These are phyloP conservation scores for Turnix velox DNA, from an alignment of 2,113 vertebrate genomes.

Conservation along the genomic window DNA sequence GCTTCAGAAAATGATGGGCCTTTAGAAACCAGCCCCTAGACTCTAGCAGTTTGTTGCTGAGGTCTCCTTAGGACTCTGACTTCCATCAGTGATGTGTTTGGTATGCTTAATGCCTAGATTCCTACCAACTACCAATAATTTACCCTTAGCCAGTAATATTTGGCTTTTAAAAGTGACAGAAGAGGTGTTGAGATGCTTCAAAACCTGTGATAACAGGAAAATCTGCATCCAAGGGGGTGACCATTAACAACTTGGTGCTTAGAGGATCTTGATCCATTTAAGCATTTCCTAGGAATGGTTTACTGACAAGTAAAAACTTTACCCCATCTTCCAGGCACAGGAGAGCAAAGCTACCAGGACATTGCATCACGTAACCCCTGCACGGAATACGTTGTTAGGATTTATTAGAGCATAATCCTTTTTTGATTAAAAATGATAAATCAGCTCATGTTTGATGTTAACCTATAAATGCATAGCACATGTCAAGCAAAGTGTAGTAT, in stretches of 20 bases:
- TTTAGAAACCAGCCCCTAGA: background rate
- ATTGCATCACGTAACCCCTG: constrained; percentile 12
- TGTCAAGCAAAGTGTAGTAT: background rate
- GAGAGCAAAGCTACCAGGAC: background rate
- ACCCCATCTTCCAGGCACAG: background rate
- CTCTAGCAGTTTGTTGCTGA: background rate
- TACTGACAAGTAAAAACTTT: background rate
- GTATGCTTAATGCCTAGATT: background rate
- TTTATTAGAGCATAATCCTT: constrained; percentile 63
- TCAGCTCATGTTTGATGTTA: constrained; percentile 58
- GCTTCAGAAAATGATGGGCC: background rate
- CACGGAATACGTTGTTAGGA: constrained; percentile 40
- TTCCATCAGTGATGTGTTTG: background rate
- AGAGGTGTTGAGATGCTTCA: background rate
- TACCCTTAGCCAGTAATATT: background rate
- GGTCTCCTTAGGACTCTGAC: background rate
- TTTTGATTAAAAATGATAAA: constrained; percentile 69
- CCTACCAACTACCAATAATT: background rate
- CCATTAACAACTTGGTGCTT: background rate
- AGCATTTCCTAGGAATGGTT: background rate
- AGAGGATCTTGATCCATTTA: background rate
- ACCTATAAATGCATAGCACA: constrained; percentile 48
- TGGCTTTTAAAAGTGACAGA: background rate
- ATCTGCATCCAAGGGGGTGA: background rate
- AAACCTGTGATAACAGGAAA: background rate